Evolutionary conservation across 2,113 vertebrate genomes (phyloP), one percentile per base, ranked within the genome.

Genomic region (Dipodomys merriami): DNA sequence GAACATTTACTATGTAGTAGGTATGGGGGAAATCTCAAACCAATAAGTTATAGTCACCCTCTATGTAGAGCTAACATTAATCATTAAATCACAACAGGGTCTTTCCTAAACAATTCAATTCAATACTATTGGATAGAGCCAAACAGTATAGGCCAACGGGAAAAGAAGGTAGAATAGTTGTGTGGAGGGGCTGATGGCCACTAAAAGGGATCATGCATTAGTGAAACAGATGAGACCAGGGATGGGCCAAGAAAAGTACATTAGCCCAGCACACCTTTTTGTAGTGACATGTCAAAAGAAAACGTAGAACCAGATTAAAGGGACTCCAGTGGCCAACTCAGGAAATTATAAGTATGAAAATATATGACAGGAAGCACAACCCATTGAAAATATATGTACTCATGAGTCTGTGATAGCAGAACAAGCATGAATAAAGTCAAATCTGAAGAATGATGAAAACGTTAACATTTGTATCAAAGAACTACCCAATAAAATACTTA

Each of bases 381-480:
- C 10, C 27, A 69, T 6, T 30, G 25, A 82, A 89, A 91, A 83
- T 77, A 44, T 29, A 53, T 6, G 44, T 39, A 84, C 39, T 27
- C 4, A 33, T 10, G 15, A 84, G 30, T 67, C 6, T 6, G 10
- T 25, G 20, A 80, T 49, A 20, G 81, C 60, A 69, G 30, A 90
- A 88, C 60, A 95, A 73, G 79, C 60, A 46, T 83, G 35, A 89
- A 85, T 72, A 91, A 91, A 86, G 9, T 73, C 83, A 49, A 68
- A 25, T 49, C 68, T 92, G 30, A 91, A 67, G 23, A 87, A 60
- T 68, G 87, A 91, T 15, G 7, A 1, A 27, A 39, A 33, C 67
- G 82, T 69, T 77, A 82, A 25, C 44, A 72, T 83, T 91, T 96
- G 12, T 93, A 68, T 91, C 64, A 83, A 91, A 86, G 30, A 60